Percentiles rank a stretch among this genome's conserved stretches.
Conservation (phyloP, 2,113 vertebrate genomes). For the Procavia capensis region DNA sequence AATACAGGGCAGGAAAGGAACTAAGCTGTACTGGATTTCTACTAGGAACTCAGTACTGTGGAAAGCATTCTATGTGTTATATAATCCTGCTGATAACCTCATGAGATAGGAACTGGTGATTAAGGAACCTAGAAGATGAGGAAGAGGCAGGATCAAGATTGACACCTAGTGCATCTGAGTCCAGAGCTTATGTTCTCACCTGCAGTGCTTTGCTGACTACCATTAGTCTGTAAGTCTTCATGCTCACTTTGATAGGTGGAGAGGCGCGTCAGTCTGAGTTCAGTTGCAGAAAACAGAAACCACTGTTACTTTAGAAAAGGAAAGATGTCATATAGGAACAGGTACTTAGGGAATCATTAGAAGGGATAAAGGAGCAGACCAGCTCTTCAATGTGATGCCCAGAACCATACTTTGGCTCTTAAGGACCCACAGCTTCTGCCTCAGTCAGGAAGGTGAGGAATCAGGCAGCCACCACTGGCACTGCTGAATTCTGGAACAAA, state of each 20-base stretch:
- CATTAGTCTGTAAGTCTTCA: neutral
- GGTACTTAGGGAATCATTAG: neutral
- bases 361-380: neutral
- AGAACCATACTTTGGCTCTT: neutral
- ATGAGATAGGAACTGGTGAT: slow-evolving; percentile 40
- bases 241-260: neutral
- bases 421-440: neutral
- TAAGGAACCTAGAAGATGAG: slow-evolving; percentile 41
- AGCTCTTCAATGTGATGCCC: neutral
- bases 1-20: slow-evolving; percentile 19
- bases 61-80: neutral
- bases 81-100: slow-evolving; percentile 37
- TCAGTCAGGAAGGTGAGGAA: neutral
- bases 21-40: neutral
- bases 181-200: slow-evolving; percentile 65
- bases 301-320: slow-evolving; percentile 11
- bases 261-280: neutral
- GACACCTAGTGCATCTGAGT: slow-evolving; percentile 24
- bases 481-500: neutral
- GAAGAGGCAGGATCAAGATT: slow-evolving; percentile 25
- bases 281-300: slow-evolving; percentile 53
- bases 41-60: neutral
- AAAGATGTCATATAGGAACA: neutral
- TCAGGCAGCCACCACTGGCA: neutral
- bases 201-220: neutral